A percentile compares a stretch with the other conserved stretches of the same genome.
Conservation (phyloP, 2,797 vertebrate genomes). For the Nannoperca obscura region DNA sequence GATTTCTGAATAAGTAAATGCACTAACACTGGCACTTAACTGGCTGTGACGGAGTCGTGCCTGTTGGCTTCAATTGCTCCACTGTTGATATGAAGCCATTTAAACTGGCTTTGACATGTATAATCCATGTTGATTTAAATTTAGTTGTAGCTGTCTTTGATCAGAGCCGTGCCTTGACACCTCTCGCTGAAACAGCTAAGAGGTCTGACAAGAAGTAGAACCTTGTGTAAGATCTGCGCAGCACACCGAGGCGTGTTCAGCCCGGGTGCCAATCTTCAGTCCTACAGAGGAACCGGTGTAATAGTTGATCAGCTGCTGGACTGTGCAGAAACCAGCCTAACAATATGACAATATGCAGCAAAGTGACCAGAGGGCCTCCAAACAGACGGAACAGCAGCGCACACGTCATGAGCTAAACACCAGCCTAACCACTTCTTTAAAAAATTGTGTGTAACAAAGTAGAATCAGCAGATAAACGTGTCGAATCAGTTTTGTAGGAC, state of each 20-base stretch:
- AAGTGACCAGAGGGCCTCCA: neutral
- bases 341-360: neutral
- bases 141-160: conserved; percentile 56
- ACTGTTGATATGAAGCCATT: conserved; percentile 60
- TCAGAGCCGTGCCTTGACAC: conserved; percentile 30
- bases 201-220: conserved; percentile 17
- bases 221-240: neutral
- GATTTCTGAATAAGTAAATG: conserved; percentile 40
- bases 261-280: conserved; percentile 6
- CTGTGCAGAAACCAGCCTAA: neutral
- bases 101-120: conserved; percentile 53
- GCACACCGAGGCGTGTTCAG: conserved; percentile 5
- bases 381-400: neutral
- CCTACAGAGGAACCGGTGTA: neutral
- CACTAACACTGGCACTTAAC: conserved; percentile 23
- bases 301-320: neutral
- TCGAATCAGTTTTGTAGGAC: conserved; percentile 64
- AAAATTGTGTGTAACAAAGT: conserved; percentile 25
- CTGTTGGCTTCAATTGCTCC: conserved; percentile 55
- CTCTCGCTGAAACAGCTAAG: conserved; percentile 17
- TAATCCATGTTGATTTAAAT: conserved; percentile 64
- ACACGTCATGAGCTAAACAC: conserved; percentile 20
- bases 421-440: conserved; percentile 1
- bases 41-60: conserved; percentile 37
- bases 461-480: conserved; percentile 68